These are phyloP conservation scores for Platanista minor DNA, from an alignment of 2,113 vertebrate species.

Conservation along the genomic window DNA sequence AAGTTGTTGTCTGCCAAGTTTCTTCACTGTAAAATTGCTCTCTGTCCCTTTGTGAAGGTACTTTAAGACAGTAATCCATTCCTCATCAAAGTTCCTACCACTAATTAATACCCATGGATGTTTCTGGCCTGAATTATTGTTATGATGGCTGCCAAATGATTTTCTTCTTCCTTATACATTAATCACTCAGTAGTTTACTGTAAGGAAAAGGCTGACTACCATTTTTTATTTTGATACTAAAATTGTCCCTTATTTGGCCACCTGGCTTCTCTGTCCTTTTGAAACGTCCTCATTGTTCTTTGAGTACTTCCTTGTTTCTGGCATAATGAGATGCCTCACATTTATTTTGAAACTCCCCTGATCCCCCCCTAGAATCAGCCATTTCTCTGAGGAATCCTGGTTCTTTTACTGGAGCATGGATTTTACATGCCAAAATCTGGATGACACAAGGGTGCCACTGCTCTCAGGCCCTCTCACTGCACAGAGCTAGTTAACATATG, in stretches of 20 bases:
- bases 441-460: too few relatives aligned
- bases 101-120: background rate
- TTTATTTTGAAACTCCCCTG: background rate
- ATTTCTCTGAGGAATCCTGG: background rate
- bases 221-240: background rate
- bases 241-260: background rate
- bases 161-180: background rate
- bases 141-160: background rate
- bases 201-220: background rate
- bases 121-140: background rate
- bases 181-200: background rate
- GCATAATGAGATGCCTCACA: background rate
- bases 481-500: background rate
- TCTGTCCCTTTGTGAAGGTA: background rate
- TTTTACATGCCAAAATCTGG: background rate
- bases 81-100: background rate
- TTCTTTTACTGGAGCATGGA: background rate
- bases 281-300: background rate
- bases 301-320: background rate
- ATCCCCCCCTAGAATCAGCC: background rate
- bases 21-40: background rate
- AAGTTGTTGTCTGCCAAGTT: background rate
- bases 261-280: background rate
- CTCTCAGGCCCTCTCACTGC: background rate
- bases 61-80: background rate